Percentiles rank a stretch among this genome's conserved stretches.
Evolutionary conservation across 2,888 invertebrate species (phyloP).

Genomic region (Leucophenga montana): DNA sequence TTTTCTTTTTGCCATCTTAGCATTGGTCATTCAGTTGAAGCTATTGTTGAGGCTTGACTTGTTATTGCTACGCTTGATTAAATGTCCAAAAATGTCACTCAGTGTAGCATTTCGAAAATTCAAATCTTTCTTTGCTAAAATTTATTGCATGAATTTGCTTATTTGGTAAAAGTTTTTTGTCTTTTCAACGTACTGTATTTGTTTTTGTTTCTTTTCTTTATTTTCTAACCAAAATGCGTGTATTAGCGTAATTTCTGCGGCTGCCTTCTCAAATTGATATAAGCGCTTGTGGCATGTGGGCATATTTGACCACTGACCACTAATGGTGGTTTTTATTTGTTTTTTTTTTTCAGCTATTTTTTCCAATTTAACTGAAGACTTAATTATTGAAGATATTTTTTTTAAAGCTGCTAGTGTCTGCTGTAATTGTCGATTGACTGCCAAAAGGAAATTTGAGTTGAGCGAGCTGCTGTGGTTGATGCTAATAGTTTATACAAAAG

Average conservation of each 20-base stretch:
- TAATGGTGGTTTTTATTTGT: slow-evolving; percentile 11
- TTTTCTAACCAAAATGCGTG: slow-evolving; percentile 1
- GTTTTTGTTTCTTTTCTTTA: slow-evolving; percentile 39
- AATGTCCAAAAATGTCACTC: slow-evolving; percentile 46
- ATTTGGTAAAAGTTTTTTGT: slow-evolving; percentile 54
- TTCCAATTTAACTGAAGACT: background rate
- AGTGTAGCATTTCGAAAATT: background rate
- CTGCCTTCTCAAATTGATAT: background rate
- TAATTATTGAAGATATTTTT: background rate
- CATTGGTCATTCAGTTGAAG: background rate
- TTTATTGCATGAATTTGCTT: slow-evolving; percentile 51
- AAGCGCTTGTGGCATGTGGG: background rate
- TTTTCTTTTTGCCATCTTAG: too few relatives aligned
- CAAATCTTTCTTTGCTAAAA: slow-evolving; percentile 19
- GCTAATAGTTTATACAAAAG: background rate
- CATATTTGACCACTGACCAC: slow-evolving; percentile 17
- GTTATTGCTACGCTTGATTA: slow-evolving; percentile 22
- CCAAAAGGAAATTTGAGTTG: too few relatives aligned
- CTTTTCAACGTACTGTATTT: slow-evolving; percentile 4
- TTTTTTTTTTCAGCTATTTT: slow-evolving; percentile 5
- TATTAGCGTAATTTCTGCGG: slow-evolving; percentile 8
- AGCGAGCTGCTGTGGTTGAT: too few relatives aligned
- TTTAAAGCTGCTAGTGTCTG: background rate
- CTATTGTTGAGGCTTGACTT: background rate
- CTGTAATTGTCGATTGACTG: background rate